Percentiles rank a stretch among this genome's conserved stretches.
Evolutionary conservation across 1,140 invertebrate species (phyloP).

Genomic region (Aphelinus atriplicis): DNA sequence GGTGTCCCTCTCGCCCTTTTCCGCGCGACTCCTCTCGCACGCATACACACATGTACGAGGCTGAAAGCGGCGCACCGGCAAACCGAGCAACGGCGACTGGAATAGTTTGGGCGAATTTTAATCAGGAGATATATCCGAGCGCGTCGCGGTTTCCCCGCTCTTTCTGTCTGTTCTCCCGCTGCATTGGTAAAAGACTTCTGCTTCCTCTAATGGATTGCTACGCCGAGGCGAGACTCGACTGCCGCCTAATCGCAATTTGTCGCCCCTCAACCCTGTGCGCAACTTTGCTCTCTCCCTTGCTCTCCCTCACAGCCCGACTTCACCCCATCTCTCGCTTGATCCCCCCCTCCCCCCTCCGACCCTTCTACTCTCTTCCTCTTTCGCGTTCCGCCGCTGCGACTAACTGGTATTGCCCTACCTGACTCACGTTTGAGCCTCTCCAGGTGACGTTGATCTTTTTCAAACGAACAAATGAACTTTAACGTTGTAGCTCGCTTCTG

Average conservation of each 20-base stretch:
- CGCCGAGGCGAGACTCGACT: constrained; percentile 34
- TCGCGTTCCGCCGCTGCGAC: no score
- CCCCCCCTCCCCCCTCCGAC: no score
- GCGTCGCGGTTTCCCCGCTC: constrained; percentile 13
- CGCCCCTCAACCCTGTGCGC: constrained; percentile 25
- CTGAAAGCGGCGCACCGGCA: not conserved
- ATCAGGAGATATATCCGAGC: constrained; percentile 47
- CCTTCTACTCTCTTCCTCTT: no score
- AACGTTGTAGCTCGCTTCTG: no score
- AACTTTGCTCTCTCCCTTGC: no score
- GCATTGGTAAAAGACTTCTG: constrained; percentile 16
- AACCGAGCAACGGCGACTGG: not conserved
- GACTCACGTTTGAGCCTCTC: no score
- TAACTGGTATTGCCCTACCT: no score
- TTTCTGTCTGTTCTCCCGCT: constrained; percentile 7
- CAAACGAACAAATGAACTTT: no score
- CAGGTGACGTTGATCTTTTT: no score
- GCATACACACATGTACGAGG: not conserved
- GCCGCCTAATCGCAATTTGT: constrained; percentile 54
- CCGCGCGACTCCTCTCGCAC: not conserved
- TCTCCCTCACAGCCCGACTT: no score
- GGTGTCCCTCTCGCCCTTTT: not conserved
- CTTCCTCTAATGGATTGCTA: constrained; percentile 56
- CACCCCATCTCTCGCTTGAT: no score
- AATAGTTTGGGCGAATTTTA: constrained; percentile 49